A percentile compares a stretch with the other conserved stretches of the same genome.
Conservation (phyloP, 2,797 vertebrate species). For the Onychomys arenicola region DNA sequence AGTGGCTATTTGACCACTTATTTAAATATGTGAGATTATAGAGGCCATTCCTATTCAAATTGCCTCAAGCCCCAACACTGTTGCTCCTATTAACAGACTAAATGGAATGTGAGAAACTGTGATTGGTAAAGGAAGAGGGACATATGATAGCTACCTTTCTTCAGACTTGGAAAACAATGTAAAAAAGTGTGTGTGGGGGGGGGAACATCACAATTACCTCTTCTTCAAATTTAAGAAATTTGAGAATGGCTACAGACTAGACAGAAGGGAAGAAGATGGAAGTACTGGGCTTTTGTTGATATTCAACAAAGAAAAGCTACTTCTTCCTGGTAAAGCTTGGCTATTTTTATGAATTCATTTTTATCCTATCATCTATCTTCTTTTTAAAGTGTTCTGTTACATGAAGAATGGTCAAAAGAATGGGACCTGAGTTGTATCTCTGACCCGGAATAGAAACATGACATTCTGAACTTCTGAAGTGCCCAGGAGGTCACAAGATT, state of each 20-base stretch:
- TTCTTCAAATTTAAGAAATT: neutral
- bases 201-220: neutral
- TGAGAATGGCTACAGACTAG: neutral
- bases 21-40: neutral
- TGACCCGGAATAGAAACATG: conserved; percentile 13
- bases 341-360: neutral
- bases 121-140: neutral
- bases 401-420: neutral
- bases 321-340: neutral
- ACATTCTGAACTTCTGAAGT: conserved; percentile 10
- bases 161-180: neutral
- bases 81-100: neutral
- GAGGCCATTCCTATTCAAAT: neutral
- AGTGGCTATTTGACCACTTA: too few relatives aligned
- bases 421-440: neutral
- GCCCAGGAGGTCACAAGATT: neutral
- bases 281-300: neutral
- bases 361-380: neutral
- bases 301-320: neutral
- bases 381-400: neutral
- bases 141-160: neutral
- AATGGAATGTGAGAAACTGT: neutral
- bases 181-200: accelerated
- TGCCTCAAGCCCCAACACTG: neutral
- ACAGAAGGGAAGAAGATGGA: neutral